Conservation (phyloP, 2,113 vertebrate genomes). For the Ammospiza caudacuta region DNA sequence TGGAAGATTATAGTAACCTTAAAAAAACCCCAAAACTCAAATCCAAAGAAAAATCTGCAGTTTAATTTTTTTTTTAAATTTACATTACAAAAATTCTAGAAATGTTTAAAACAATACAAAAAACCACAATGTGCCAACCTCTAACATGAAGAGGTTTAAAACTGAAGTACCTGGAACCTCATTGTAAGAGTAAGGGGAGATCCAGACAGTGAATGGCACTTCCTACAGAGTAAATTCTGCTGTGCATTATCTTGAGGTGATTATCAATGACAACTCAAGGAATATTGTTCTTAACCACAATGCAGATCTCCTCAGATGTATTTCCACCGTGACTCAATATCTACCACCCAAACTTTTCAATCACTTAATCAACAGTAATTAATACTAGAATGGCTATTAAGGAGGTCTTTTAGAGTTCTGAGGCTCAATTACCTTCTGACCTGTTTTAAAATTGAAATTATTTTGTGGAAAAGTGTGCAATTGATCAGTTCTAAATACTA, state of each 20-base stretch:
- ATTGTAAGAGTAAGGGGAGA: neutral
- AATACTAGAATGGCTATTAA: neutral
- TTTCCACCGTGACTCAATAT: neutral
- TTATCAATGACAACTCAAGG: neutral
- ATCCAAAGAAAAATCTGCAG: neutral
- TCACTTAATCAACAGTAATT: neutral
- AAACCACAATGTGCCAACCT: neutral
- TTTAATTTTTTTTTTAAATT: neutral
- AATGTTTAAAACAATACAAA: neutral
- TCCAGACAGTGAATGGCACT: neutral
- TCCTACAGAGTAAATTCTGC: neutral
- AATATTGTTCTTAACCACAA: neutral
- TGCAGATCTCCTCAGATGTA: neutral
- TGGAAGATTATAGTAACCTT: neutral
- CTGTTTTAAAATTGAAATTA: neutral
- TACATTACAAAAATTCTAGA: neutral
- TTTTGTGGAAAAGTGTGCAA: neutral
- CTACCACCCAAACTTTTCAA: neutral
- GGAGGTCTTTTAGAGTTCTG: neutral
- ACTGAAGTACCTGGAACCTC: neutral
- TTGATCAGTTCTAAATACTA: neutral
- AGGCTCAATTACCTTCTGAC: neutral
- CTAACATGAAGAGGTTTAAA: neutral
- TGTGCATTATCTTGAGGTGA: neutral
- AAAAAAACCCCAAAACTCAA: neutral